Evolutionary conservation across 2,888 invertebrate species (phyloP), one percentile per base, ranked within the genome.

Genomic region (Nudaria mundana): DNA sequence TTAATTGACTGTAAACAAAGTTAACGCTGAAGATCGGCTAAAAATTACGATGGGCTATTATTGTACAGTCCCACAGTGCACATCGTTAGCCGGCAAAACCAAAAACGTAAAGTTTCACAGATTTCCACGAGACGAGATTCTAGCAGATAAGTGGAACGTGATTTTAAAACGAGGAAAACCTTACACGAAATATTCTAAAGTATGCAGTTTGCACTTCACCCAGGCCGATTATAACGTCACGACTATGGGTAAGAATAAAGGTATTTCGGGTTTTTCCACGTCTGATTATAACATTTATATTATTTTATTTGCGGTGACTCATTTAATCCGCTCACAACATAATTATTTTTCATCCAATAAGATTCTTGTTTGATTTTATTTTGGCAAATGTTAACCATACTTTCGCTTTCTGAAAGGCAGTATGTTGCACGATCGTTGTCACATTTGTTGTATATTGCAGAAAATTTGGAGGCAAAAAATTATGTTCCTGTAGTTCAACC

Each of bases 171-270:
- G 89, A 48, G 84, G 85, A 52, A 89, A 89, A 68, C 89, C 89
- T 0, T 79, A 77, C 38, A 89, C 89, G n/a, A 86, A 85, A 54
- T 89, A 89, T 65, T 89, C 89, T 3, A 89, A 89, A 81, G 89
- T 89, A 16, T 89, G 89, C 69, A 88, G 89, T 59, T 72, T 87
- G 0, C 88, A 89, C 62, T 89, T 89, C 67, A 87, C 81, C 0
- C 82, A 81, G 34, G 71, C 69, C 3, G 89, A 89, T 48, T 89
- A 89, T 65, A 89, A 85, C 71, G 81, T 89, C 70, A 89, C 89
- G 33, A 85, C 84, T 57, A 85, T 88, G 87, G 89, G 89, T 83
- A 87, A 89, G 85, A 83, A 80, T 75, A 84, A 81, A 86, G 82
- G 81, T 83, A 76, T 77, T 59, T 74, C 66, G 76, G 81, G 81